Base-by-base conservation (phyloP, 2,797 vertebrate genomes). In the Numenius phaeopus region DNA sequence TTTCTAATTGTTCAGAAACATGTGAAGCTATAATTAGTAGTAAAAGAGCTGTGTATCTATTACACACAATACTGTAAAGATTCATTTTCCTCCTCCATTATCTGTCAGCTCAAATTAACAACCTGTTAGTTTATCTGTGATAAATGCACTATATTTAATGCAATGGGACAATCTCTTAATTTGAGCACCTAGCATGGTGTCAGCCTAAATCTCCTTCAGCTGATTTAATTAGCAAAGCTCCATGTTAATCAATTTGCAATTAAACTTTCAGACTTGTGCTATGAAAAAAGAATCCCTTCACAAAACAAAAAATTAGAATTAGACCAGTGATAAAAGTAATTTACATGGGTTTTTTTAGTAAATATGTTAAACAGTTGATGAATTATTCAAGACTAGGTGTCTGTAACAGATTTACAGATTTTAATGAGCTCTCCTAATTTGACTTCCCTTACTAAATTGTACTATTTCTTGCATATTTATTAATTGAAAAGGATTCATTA, bases 221-320 rank as follows among this genome's bases (percentile, higher is more conserved):
- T 98, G 85, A 98, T 98, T 98, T 97, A 97, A 98, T 98, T 98
- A 98, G 65, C 78, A 95, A 88, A 97, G 42, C 49, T 95, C 88
- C 90, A 58, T 87, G 89, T 92, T 98, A 97, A 98, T 98, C 96
- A 97, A 89, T 97, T 97, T 95, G 72, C 94, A 94, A 97, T 97
- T 97, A 98, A 97, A 97, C 66, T 97, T 94, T 67, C 64, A 96
- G 84, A 70, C 61, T 95, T 70, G 78, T 29, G 89, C 20, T 84
- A 80, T 9, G 83, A 76, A 96, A 82, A 95, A 82, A 81, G 67
- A 90, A 86, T 90, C 27, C 37, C 39, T 79, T 94, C 86, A 52
- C 49, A 82, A 94, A 95, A 94, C 65, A 93, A 92, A 90, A 97
- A 96, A 90, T 14, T 72, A 97, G 88, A 97, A 94, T 81, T 94